Conservation (phyloP, 2,797 vertebrate genomes). For the Rhinogobio ventralis region DNA sequence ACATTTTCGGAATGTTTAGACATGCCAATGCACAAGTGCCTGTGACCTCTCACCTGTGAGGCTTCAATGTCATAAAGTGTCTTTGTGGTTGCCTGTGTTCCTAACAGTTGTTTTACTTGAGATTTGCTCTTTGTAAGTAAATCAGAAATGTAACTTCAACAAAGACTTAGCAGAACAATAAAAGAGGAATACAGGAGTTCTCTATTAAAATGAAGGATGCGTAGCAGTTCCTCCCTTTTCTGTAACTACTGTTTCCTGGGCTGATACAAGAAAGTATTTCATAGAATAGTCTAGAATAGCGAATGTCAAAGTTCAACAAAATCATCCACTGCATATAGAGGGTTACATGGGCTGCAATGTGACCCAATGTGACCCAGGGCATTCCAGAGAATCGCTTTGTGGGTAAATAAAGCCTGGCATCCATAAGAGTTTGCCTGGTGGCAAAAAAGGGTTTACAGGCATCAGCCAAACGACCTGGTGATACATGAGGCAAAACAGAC, state of each 20-base stretch:
- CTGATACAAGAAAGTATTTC: background rate
- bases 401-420: conserved; percentile 75
- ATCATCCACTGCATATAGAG: conserved; percentile 68
- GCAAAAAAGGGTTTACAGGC: conserved; percentile 61
- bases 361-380: conserved; percentile 72
- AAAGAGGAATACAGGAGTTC: background rate
- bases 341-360: conserved; percentile 58
- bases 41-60: background rate
- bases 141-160: background rate
- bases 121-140: background rate
- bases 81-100: background rate
- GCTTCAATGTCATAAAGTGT: background rate
- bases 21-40: background rate
- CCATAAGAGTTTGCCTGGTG: conserved; percentile 39
- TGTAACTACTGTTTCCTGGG: background rate
- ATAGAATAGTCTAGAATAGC: conserved; percentile 23
- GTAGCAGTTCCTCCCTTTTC: background rate
- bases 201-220: background rate
- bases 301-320: conserved; percentile 52
- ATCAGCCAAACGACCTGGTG: conserved; percentile 45
- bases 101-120: background rate
- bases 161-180: background rate
- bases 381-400: conserved; percentile 71
- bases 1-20: background rate
- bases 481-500: conserved; percentile 62